A percentile compares a stretch with the other conserved stretches of the same genome.
phyloP scores from a whole-genome alignment of 2,888 invertebrate genomes.

The Choreutis nemorana region DNA sequence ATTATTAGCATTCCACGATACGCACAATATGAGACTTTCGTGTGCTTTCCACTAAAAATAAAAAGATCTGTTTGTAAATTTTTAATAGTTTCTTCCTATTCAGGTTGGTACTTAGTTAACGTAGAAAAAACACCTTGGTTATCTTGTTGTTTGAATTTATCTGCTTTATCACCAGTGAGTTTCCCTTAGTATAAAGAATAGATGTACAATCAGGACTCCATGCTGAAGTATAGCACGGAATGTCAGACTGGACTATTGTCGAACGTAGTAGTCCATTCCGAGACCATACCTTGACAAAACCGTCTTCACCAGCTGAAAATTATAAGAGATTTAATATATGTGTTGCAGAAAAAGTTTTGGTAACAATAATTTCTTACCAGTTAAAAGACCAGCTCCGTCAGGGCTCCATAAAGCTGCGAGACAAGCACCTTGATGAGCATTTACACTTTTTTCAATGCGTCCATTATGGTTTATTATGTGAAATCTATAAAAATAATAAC shows the following conservation, averaged over 20 bases:
- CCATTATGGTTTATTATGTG: conserved; percentile 89
- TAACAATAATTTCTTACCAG: conserved; percentile 60
- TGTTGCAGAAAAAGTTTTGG: neutral
- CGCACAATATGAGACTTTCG: conserved; percentile 88
- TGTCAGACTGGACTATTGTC: conserved; percentile 81
- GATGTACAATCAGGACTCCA: conserved; percentile 81
- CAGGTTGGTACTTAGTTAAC: neutral
- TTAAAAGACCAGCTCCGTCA: conserved; percentile 93
- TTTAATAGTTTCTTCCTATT: neutral
- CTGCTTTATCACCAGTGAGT: conserved; percentile 73
- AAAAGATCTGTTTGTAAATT: conserved; percentile 3
- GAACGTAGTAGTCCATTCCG: conserved; percentile 93
- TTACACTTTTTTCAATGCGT: conserved; percentile 90
- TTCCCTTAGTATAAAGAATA: conserved; percentile 75
- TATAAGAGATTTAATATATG: neutral
- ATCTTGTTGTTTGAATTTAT: conserved; percentile 78
- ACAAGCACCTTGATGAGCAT: conserved; percentile 92
- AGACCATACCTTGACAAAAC: conserved; percentile 96
- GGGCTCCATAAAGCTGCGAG: conserved; percentile 92
- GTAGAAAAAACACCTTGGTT: conserved; percentile 60
- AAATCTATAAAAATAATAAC: conserved; percentile 66
- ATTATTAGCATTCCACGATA: conserved; percentile 95
- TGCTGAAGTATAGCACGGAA: conserved; percentile 82
- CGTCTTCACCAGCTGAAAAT: conserved; percentile 91
- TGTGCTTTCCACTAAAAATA: conserved; percentile 91